These are phyloP conservation scores for Lydus trimaculatus DNA, from an alignment of 2,888 invertebrate species.

Conservation along the genomic window DNA sequence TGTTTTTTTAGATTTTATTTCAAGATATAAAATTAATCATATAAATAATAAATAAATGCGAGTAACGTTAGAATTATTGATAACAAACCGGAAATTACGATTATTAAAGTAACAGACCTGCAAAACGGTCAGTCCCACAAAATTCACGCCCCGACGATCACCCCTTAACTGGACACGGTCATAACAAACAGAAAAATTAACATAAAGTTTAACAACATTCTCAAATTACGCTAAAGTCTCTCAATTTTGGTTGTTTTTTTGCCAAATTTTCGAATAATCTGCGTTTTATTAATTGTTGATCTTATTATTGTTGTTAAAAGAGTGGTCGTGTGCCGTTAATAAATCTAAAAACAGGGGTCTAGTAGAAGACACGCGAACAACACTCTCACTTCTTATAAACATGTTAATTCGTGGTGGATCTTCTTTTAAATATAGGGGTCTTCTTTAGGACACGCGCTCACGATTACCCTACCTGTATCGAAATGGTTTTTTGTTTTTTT, in stretches of 20 bases:
- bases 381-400: conserved; percentile 19
- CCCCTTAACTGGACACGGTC: conserved; percentile 32
- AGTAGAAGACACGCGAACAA: conserved; percentile 30
- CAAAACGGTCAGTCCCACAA: conserved; percentile 39
- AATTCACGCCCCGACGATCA: conserved; percentile 41
- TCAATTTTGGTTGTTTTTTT: no score
- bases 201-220: not conserved
- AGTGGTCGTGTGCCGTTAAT: conserved; percentile 37
- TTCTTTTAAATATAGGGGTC: conserved; percentile 46
- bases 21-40: not conserved
- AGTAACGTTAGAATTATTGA: conserved; percentile 9
- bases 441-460: conserved; percentile 44
- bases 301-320: not conserved
- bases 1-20: conserved; percentile 11
- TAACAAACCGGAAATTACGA: conserved; percentile 32
- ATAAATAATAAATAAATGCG: not conserved
- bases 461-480: conserved; percentile 38
- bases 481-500: conserved; percentile 28
- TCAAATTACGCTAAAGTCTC: not conserved
- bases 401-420: conserved; percentile 44
- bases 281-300: no score
- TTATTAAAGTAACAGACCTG: conserved; percentile 41
- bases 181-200: conserved; percentile 12
- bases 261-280: no score
- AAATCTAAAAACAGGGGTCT: conserved; percentile 33